Evolutionary conservation across 1,140 invertebrate species (phyloP), one percentile per base, ranked within the genome.

Genomic region (Brachionus manjavacas): DNA sequence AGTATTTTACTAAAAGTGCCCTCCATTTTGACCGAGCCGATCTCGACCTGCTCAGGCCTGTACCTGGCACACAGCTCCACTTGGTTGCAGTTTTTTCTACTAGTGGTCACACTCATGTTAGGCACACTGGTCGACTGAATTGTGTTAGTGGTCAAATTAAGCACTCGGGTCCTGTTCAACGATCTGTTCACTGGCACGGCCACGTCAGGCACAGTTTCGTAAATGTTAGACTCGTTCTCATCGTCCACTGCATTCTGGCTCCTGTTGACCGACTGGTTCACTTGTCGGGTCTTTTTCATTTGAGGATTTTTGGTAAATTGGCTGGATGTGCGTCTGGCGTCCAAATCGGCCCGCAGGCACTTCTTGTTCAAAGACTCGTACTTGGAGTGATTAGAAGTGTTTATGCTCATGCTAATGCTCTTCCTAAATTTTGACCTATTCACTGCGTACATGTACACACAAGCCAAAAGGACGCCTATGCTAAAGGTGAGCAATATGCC

Each of bases 81-180:
- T 39, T 81, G 79, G 20, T 60, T 64, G 9, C 16, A 64, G n/a
- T 60, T 64, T 14, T 68, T 68, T 46, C 52, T 60, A 11, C 23
- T 81, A 39, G 64, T 60, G 14, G 60, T 41, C 23, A 81, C 52
- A 12, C 52, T 81, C 64, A 60, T 68, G 23, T 60, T 64, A 1
- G 79, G 64, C 20, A 64, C 23, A 68, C 39, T 64, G 11, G 31
- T n/a, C 25, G 79, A 81, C 35, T 81, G 79, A 39, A 81, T 60
- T 20, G 79, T 81, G 23, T 81, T 81, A 3, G 79, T 81, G 8
- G 79, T 81, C 39, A 81, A 64, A 68, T 81, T 81, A 6, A 81
- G 39, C 3, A 39, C 14, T 9, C 41, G 20, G 0, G 35, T 81
- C 20, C 35, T 60, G 9, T 68, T 60, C 9, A 60, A 14, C 20